A percentile compares a stretch with the other conserved stretches of the same genome.
phyloP scores from a whole-genome alignment of 2,888 invertebrate species.

The Ceramica pisi region DNA sequence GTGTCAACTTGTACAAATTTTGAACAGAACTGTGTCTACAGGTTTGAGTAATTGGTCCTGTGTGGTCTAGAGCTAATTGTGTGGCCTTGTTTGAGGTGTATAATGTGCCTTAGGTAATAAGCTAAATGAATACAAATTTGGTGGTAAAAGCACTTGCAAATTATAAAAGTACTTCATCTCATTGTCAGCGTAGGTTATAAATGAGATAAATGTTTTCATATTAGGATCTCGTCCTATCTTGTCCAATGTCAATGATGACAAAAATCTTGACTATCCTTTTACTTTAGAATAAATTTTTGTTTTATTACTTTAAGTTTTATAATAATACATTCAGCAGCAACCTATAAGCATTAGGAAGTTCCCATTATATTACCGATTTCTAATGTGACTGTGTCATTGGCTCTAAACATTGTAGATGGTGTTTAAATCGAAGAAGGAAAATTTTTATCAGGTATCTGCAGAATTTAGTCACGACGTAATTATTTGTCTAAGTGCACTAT shows the following conservation, averaged over 20 bases:
- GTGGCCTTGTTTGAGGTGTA: conserved; percentile 9
- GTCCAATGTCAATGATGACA: not conserved
- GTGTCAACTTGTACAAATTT: conserved; percentile 61
- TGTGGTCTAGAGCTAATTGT: conserved; percentile 50
- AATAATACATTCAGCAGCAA: not conserved
- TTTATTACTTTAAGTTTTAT: not conserved
- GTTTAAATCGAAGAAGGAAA: conserved; percentile 8
- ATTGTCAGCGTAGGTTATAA: not conserved
- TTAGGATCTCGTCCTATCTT: not conserved
- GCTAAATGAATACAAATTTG: not conserved
- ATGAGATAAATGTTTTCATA: too few species aligned
- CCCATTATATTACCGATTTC: not conserved
- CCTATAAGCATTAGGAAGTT: not conserved
- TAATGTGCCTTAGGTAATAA: not conserved
- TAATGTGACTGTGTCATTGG: conserved; percentile 4
- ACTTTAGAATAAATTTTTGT: not conserved
- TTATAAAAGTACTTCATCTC: not conserved
- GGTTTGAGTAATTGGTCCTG: conserved; percentile 50
- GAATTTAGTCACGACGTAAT: conserved; percentile 49
- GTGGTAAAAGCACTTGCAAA: not conserved
- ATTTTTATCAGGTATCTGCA: conserved; percentile 26
- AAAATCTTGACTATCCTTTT: not conserved
- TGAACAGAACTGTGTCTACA: conserved; percentile 45
- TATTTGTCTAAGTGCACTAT: conserved; percentile 52
- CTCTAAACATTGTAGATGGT: conserved; percentile 19